Base-by-base conservation (phyloP, 1,140 invertebrate genomes). In the Brachionus plicatilis region DNA sequence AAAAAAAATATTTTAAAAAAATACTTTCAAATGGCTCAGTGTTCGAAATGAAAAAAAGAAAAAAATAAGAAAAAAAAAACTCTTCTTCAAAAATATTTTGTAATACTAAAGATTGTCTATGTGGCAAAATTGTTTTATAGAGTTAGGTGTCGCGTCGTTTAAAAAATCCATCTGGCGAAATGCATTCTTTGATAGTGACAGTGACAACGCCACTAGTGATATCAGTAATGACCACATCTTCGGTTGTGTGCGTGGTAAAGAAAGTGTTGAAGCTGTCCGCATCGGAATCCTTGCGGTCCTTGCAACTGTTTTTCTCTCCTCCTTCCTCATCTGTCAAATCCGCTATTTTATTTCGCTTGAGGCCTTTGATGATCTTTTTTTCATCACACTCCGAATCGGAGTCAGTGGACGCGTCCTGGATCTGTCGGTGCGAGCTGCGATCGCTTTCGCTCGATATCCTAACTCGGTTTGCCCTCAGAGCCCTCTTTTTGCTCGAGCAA, bases 161-260 rank as follows among this genome's bases (percentile, higher is more conserved):
- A 68, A 82, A 82, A 82, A 82, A 82, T 11, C 79, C 79, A 65
- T 82, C 53, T 1, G 79, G 79, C 45, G 79, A 65, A 12, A 47
- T 68, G 20, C 33, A 82, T 27, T 82, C 79, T 65, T 82, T 60
- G 29, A 82, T 82, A 17, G 79, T 82, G 12, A 82, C 79, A 6
- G 79, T 82, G 12, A 82, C 50, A 3, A 82, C 33, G 14, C 79
- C 79, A 20, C 79, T 82, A 29, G 79, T 82, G 20, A 82, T 47
- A 29, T 82, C 65, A 17, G 79, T 82, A 6, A 82, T 82, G 14
- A 82, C 33, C n/a, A 82, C 41, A n/a, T 82, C 53, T 27, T 82
- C 79, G 14, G 24, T 68, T n/a, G 68, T 72, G 43, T 72, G 29
- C 7, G 79, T 24, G 1, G 79, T 82, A 24, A 82, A 45, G 33